phyloP scores from a whole-genome alignment of 2,888 invertebrate genomes.

The Homarus gammarus region DNA sequence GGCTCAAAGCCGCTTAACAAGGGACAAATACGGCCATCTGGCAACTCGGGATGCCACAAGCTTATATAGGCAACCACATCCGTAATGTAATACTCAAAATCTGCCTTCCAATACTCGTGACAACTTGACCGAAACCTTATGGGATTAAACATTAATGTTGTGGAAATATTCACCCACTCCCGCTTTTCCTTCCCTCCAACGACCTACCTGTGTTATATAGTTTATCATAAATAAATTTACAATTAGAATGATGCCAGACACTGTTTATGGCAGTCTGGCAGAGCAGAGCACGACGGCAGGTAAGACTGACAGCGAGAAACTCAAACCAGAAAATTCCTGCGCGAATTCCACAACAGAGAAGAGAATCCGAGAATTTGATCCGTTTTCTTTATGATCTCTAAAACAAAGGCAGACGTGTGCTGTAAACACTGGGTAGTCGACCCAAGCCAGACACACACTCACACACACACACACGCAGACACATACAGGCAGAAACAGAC shows the following conservation, averaged over 20 bases:
- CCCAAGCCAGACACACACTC: too few relatives aligned
- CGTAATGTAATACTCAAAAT: conserved; percentile 21
- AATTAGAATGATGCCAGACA: too few relatives aligned
- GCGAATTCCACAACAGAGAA: neutral
- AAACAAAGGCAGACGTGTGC: neutral
- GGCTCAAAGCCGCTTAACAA: neutral
- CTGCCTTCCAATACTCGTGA: neutral
- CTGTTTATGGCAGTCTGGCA: too few relatives aligned
- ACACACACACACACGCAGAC: too few relatives aligned
- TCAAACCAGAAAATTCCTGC: too few relatives aligned
- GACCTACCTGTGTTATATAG: too few relatives aligned
- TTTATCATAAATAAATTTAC: too few relatives aligned
- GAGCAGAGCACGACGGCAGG: too few relatives aligned
- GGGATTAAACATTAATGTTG: neutral
- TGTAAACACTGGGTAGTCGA: too few relatives aligned
- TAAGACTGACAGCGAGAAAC: too few relatives aligned
- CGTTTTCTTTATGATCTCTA: neutral
- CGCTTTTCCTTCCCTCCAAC: too few relatives aligned
- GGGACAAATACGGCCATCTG: neutral
- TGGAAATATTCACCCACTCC: neutral
- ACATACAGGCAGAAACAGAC: too few relatives aligned
- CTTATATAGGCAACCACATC: neutral
- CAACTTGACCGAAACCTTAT: neutral
- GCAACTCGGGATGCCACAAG: neutral
- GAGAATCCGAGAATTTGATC: neutral